Evolutionary conservation across 2,113 vertebrate genomes (phyloP), one percentile per base, ranked within the genome.

Genomic region (Tapirus terrestris): DNA sequence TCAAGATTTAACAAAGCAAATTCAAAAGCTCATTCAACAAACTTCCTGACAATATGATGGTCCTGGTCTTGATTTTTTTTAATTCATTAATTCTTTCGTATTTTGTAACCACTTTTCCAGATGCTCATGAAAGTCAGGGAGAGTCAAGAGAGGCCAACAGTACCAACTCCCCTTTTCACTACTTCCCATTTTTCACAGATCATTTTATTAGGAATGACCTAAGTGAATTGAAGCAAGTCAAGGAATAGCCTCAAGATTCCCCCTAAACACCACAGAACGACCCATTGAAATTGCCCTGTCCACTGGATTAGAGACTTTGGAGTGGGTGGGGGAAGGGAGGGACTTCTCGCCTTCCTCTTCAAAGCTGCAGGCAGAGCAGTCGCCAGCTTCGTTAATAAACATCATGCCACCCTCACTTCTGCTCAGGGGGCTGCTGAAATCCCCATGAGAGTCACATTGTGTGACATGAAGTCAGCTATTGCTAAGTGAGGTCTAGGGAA

Each of bases 21-120:
- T 87, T 96, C 58, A 91, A 97, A 98, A 95, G n/a, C 77, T 45
- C 82, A 89, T 95, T 97, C 86, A 95, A 83, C 45, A 63, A 96
- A 93, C 93, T 89, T 93, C 63, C 58, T 96, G 89, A 94, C 83
- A 96, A 90, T 81, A 89, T 53, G 92, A 88, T 58, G 36, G 39
- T 58, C 56, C 29, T 29, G 7, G 58, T 96, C 65, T 68, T 90
- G 43, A 96, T 89, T 96, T 88, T 80, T 65, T 96, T 56, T 85
- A 96, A 96, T 20, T 94, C 80, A 73, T 93, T 91, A 72, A 90
- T 85, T 77, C 63, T 92, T 97, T 96, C 96, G 61, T 73, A 86
- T 88, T 87, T 72, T 96, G 80, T 93, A 67, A 77, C 48, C 60
- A 89, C 79, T 95, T 96, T 96, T 95, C 58, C 85, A 96, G 86